Evolutionary conservation across 2,888 invertebrate species (phyloP), one percentile per base, ranked within the genome.

Genomic region (Dryobotodes eremita): DNA sequence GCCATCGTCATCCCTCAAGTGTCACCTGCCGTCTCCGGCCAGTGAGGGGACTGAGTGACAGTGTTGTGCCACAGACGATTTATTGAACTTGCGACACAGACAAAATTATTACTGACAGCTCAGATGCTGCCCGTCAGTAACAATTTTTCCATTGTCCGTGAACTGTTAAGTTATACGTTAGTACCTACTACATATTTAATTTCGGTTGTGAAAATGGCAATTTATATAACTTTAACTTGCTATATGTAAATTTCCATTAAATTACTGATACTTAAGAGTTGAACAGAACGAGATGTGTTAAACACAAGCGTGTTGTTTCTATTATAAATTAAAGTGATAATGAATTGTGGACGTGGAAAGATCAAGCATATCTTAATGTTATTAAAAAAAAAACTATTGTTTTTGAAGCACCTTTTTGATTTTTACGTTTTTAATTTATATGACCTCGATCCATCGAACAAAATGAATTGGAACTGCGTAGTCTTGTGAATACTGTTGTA

Each of bases 141-240:
- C 91, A 94, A 91, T 93, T 93, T 92, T 90, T 88, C 89, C 86
- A 81, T 82, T 88, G 92, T 90, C 93, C 86, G 90, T 91, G 91
- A 94, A 93, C 94, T 95, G 94, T 95, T 96, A 95, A 95, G 94
- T 95, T 95, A 95, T 94, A 92, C 91, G 90, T 93, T 94, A 95
- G 94, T 93, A 95, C 94, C 93, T 94, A 94, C 91, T 94, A 95
- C 94, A 95, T 96, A 96, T 97, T 97, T 97, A 96, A 96, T 97
- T 97, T 97, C 95, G 97, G 97, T 97, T 97, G 97, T 97, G 97
- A 97, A 96, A 95, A 96, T 96, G 95, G 96, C 96, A 96, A 96
- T 96, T 96, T 96, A 94, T 95, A 94, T 96, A 95, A 95, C 94
- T 93, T 95, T 94, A 92, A 94, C 94, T 95, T 94, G 95, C 94